Evolutionary conservation across 1,140 invertebrate species (phyloP).

Genomic region (Bombus fervidus): DNA sequence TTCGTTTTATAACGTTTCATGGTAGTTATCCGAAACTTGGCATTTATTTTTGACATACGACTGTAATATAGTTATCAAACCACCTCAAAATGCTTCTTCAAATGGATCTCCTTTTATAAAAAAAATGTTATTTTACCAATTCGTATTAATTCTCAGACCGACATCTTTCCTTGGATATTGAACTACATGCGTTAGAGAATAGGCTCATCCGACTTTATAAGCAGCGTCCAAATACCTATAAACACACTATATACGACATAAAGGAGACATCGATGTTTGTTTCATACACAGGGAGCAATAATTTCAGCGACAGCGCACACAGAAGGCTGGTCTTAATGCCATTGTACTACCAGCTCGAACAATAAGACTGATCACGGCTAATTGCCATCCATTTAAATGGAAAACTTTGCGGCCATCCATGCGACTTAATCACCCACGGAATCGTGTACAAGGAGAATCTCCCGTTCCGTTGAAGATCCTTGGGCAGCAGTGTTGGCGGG

Average conservation of each 20-base stretch:
- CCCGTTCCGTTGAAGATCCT: slow-evolving; percentile 33
- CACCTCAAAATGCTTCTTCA: too few relatives aligned
- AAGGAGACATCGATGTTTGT: neutral
- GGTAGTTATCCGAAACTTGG: neutral
- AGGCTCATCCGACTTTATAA: neutral
- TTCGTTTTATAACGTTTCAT: neutral
- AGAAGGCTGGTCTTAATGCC: neutral
- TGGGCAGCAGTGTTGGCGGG: slow-evolving; percentile 35
- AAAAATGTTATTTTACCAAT: too few relatives aligned
- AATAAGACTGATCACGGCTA: slow-evolving; percentile 20
- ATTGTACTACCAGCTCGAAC: slow-evolving; percentile 5
- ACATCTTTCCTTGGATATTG: too few relatives aligned
- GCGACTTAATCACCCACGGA: slow-evolving; percentile 56
- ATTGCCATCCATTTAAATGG: slow-evolving; percentile 15
- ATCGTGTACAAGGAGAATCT: slow-evolving; percentile 52
- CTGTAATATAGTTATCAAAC: neutral
- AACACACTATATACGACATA: neutral
- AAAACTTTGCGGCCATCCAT: slow-evolving; percentile 31
- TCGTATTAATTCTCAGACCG: neutral
- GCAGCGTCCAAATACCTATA: neutral
- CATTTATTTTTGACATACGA: neutral
- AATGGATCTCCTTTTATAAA: too few relatives aligned
- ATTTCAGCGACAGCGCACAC: neutral
- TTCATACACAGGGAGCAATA: neutral
- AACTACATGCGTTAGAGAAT: too few relatives aligned